These are phyloP conservation scores for Hydrochoerus hydrochaeris DNA, from an alignment of 2,113 vertebrate species.

Conservation along the genomic window DNA sequence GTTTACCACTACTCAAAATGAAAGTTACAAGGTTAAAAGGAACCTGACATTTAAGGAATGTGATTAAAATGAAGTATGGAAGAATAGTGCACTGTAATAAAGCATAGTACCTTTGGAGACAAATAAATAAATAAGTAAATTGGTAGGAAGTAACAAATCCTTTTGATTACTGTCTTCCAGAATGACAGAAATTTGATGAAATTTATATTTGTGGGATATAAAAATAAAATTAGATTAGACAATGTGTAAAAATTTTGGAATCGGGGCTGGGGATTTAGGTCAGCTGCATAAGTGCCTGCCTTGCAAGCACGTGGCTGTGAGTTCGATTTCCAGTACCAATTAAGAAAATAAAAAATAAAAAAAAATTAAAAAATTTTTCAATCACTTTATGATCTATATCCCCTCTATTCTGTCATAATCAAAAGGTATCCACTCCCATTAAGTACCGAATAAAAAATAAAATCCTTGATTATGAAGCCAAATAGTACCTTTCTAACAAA, in stretches of 20 bases:
- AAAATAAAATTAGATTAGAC: conserved; percentile 5
- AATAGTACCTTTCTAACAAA: background rate
- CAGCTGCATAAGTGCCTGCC: too few species aligned
- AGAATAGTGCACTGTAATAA: conserved; percentile 4
- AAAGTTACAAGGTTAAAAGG: conserved; percentile 27
- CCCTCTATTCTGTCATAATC: background rate
- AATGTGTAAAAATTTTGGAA: conserved; percentile 29
- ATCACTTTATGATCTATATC: conserved; percentile 5
- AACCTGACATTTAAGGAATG: conserved; percentile 56
- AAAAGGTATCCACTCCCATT: background rate
- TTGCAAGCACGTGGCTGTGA: too few species aligned
- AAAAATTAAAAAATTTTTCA: conserved; percentile 45
- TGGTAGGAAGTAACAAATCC: background rate
- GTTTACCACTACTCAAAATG: conserved; percentile 33
- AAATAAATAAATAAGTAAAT: background rate
- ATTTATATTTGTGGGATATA: background rate
- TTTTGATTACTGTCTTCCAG: background rate
- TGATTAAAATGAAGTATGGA: conserved; percentile 6
- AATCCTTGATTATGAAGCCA: background rate
- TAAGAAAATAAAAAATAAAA: too few species aligned
- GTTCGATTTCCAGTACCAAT: too few species aligned
- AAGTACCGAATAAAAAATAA: conserved; percentile 32
- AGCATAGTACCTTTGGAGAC: background rate
- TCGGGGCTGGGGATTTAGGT: too few species aligned
- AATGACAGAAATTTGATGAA: background rate